Base-by-base conservation (phyloP, 2,113 vertebrate species). In the Pollachius pollachius region DNA sequence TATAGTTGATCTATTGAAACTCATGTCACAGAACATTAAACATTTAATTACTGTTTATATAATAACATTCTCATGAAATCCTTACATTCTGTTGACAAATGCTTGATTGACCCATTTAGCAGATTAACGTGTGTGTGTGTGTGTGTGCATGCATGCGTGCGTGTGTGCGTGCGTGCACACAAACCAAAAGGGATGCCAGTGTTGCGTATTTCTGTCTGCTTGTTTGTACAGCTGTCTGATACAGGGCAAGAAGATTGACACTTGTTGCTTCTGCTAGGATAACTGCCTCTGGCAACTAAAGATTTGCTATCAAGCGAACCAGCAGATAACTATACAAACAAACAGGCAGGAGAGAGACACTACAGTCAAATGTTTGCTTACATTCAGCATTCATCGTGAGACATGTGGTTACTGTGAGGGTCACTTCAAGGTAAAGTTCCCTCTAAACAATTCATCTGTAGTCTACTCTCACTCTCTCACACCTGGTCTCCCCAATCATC, bases 201-300 rank as follows among this genome's bases (percentile, higher is more conserved):
- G 57, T 69, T 77, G 62, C 17, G 67, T 41, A n/a, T 69, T 30
- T 27, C 12, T 62, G 74, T 69, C 63, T 72, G 75, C 61, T 52
- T 69, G 83, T 82, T 77, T 81, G 71, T 67, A 74, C 73, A 79
- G 76, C 77, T 85, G 83, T 80, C 68, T 73, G 54, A 68, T 48
- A 72, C 23, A 57, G 69, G 64, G 48, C 61, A 66, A 11, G 62
- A 69, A 62, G 62, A 71, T 12, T 58, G 65, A 72, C 52, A 52
- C 60, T 37, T 63, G 72, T 23, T 77, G 67, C 73, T 75, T 72
- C 23, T 18, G 60, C 64, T 41, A 19, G 41, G 5, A 0, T 70
- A 15, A 16, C 11, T 52, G n/a, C 41, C 41, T 57, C 41, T 77
- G 68, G 64, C 64, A 75, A 18, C 13, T 19, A 68, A 48, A 65